Conservation (phyloP, 2,888 invertebrate genomes). For the Hedya salicella region DNA sequence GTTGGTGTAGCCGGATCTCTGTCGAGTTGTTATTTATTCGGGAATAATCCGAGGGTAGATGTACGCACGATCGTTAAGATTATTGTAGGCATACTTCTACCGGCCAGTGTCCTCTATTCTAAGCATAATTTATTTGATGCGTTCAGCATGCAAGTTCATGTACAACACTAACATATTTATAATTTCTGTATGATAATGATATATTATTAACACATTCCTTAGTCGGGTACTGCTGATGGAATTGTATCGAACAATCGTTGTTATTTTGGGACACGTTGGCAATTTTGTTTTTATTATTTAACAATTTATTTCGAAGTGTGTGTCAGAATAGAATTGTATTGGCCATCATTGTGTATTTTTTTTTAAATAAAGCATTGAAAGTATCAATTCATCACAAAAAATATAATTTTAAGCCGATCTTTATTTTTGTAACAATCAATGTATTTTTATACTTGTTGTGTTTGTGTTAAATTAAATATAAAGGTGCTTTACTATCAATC, state of each 20-base stretch:
- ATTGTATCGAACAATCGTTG: conserved; percentile 71
- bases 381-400: conserved; percentile 51
- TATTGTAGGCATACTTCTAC: conserved; percentile 8
- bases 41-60: conserved; percentile 15
- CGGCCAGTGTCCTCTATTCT: conserved; percentile 56
- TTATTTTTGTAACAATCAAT: conserved; percentile 55
- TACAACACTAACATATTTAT: conserved; percentile 71
- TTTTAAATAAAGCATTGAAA: conserved; percentile 18
- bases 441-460: conserved; percentile 65
- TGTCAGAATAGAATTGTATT: conserved; percentile 10
- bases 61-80: conserved; percentile 3
- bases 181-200: conserved; percentile 83
- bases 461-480: conserved; percentile 45
- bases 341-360: conserved; percentile 39
- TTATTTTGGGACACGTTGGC: conserved; percentile 18
- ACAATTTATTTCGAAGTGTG: conserved; percentile 8
- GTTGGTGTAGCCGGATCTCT: conserved; percentile 8
- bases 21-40: conserved; percentile 6
- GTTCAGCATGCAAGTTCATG: conserved; percentile 47
- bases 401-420: conserved; percentile 58
- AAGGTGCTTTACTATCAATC: conserved; percentile 49
- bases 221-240: conserved; percentile 59
- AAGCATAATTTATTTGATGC: conserved; percentile 67
- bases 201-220: conserved; percentile 65
- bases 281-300: conserved; percentile 15